Conservation (phyloP, 1,140 invertebrate species). For the Drosophila biarmipes region DNA sequence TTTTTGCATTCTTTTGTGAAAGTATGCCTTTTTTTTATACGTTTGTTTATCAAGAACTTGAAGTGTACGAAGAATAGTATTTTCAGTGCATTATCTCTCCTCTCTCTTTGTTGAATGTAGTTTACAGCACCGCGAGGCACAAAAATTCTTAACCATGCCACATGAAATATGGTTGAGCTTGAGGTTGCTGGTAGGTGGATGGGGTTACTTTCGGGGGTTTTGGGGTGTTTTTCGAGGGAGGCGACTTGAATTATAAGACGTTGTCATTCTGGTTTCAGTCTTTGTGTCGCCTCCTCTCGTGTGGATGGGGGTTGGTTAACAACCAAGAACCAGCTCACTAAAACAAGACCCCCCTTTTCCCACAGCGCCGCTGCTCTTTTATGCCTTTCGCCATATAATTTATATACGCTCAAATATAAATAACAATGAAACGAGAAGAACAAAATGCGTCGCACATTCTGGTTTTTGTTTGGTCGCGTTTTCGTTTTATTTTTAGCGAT, state of each 20-base stretch:
- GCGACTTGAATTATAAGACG: constrained; percentile 54
- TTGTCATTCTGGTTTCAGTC: constrained; percentile 53
- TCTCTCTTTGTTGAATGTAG: constrained; percentile 46
- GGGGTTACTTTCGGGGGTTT: neutral
- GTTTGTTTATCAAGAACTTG: neutral
- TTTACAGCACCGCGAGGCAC: constrained; percentile 68
- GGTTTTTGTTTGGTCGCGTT: constrained; percentile 22
- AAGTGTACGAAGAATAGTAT: neutral
- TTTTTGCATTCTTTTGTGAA: neutral
- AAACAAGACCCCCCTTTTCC: constrained; percentile 21
- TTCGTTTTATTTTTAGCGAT: constrained; percentile 37
- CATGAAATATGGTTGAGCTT: constrained; percentile 68
- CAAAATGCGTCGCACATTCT: constrained; percentile 53
- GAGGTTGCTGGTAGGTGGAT: constrained; percentile 20
- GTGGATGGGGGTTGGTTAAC: constrained; percentile 19
- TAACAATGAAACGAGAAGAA: constrained; percentile 51
- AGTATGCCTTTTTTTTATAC: neutral
- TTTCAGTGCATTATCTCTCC: neutral
- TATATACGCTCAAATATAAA: constrained; percentile 60
- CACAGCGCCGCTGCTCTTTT: constrained; percentile 48
- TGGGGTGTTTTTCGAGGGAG: neutral
- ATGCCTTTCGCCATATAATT: constrained; percentile 66
- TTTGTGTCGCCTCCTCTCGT: constrained; percentile 32
- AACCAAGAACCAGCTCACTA: constrained; percentile 21
- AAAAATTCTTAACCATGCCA: constrained; percentile 78